Base-by-base conservation (phyloP, 2,797 vertebrate genomes). In the Microtus agrestis region DNA sequence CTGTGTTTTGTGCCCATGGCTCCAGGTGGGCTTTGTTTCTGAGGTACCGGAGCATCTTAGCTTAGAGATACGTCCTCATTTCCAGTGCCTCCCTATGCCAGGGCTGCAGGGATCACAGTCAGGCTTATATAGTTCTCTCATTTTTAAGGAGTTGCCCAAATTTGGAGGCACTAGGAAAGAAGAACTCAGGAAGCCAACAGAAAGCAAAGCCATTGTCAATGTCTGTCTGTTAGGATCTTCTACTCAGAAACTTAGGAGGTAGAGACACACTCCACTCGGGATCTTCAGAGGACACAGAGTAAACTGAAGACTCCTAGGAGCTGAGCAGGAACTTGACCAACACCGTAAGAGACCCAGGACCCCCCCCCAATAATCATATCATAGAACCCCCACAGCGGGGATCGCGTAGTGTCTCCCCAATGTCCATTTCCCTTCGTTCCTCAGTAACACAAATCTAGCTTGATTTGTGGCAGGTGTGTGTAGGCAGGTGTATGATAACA, bases 261-360 rank as follows among this genome's bases (percentile, higher is more conserved):
- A 90, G 61, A 94, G 95, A 63, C 76, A 93, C 90, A 73, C 31
- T 71, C 40, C n/a, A 78, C 12, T 94, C 90, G 61, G 65, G 29
- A 69, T 89, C 71, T 23, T 93, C 61, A 92, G 89, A 89, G 69
- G 56, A 77, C 79, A 82, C 27, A 73, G 46, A 80, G n/a, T 80
- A 56, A 93, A 61, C 5, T 65, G 11, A 93, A 79, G 21, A 37
- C 25, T 46, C 21, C 27, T 37, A 27, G 4, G 10, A 48, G 17
- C 78, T 67, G 12, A 40, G 40, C 31, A 89, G 54, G 46, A 54
- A 46, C 54, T 91, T 29, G 27, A 10, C 87, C n/a, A 48, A 85
- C 27, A 90, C 34, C 56, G 59, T 84, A 40, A 74, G 73, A 88
- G 37, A 87, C 51, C 46, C 43, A 43, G 0, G 8, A 37, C 63